These are phyloP conservation scores for Stichodactyla mertensii DNA, from an alignment of 64 coral and sea anemone genomes.

Conservation along the genomic window DNA sequence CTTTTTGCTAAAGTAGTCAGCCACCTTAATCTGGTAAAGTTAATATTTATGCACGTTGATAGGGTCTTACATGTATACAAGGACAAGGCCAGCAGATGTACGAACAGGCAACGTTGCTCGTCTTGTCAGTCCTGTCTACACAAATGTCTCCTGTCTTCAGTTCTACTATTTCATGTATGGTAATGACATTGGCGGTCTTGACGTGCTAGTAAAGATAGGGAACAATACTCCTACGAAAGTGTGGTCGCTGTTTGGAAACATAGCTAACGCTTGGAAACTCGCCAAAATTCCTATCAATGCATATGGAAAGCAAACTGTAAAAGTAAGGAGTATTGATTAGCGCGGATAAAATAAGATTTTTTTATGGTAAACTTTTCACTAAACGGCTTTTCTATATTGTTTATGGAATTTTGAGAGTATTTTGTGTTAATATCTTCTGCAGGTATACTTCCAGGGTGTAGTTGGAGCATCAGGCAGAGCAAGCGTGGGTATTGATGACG, in stretches of 20 bases:
- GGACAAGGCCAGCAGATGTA: neutral
- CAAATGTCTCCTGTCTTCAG: neutral
- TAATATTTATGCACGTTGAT: neutral
- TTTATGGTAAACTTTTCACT: no score
- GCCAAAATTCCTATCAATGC: neutral
- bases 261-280: neutral
- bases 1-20: neutral
- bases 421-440: neutral
- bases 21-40: neutral
- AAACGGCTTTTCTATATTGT: no score
- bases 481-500: neutral
- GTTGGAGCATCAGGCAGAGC: neutral
- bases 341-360: neutral
- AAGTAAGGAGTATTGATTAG: neutral
- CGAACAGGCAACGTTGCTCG: neutral
- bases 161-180: neutral
- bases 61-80: neutral
- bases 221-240: constrained; percentile 1
- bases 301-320: neutral
- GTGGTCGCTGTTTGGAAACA: neutral
- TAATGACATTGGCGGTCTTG: neutral
- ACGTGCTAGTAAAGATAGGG: neutral
- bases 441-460: constrained; percentile 8
- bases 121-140: neutral
- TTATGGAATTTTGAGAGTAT: neutral